Base-by-base conservation (phyloP, 2,113 vertebrate genomes). In the Chionodraco myersi region DNA sequence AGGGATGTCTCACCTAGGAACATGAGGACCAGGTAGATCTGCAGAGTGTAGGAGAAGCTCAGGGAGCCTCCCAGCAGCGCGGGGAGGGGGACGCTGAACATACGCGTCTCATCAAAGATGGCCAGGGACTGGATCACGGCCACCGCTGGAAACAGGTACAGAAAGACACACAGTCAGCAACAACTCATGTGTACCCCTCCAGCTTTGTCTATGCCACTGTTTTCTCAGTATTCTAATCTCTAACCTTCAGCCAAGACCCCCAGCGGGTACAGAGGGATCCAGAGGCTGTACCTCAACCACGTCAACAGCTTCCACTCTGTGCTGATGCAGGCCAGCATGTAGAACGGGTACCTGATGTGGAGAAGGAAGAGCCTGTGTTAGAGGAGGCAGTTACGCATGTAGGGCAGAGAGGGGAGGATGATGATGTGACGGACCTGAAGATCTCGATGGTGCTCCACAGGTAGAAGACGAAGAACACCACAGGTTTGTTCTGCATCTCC, bases 381-480 rank as follows among this genome's bases (percentile, higher is more conserved):
- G 1, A 18, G 34, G 2, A 2, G 26, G 45, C 0, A 15, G 54
- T 5, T 11, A 16, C 54, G 14, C 2, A 8, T 0, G 5, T 11
- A 21, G 4, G 51, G 1, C 16, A 16, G 47, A 57, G 18, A 52
- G 15, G 18, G 15, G 60, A 21, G 3, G 65, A 7, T 13, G 56
- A 15, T 0, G 79, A 21, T 1, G 8, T 4, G 18, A 62, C 77
- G 11, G 4, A 99, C 98, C 98, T 97, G 94, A 99, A 96, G 72
- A 98, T 92, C 88, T 99, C 98, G 8, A 91, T 81, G 80, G 92
- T 79, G 72, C 97, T 98, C 98, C 98, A 99, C 57, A 94, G 71
- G 89, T 98, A 99, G 91, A 99, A 99, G 36, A 98, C 49, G 11
- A 97, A 98, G 94, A 99, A 99, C 54, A 98, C 97, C 2, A 97